Conservation (phyloP, 2,888 invertebrate species). For the Luperina nickerlii region DNA sequence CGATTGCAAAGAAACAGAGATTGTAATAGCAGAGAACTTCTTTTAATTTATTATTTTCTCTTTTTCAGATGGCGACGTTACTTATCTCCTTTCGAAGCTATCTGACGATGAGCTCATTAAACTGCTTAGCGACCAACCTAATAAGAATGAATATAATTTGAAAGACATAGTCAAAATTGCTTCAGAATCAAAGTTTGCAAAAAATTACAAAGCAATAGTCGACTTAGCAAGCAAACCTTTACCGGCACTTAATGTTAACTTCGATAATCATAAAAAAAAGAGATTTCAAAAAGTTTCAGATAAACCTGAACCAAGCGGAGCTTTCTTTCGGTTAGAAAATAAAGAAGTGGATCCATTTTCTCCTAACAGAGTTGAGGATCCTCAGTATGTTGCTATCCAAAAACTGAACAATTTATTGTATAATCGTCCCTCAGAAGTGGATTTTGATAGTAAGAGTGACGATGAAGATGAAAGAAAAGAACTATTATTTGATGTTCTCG, state of each 20-base stretch:
- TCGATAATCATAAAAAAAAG: conserved; percentile 58
- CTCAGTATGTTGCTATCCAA: conserved; percentile 78
- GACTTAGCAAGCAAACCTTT: conserved; percentile 40
- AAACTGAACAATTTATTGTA: conserved; percentile 81
- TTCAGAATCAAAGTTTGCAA: conserved; percentile 61
- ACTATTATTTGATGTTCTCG: conserved; percentile 84
- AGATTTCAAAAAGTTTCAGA: conserved; percentile 61
- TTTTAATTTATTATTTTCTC: not conserved
- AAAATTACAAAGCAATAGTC: conserved; percentile 33
- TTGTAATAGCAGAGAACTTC: not conserved
- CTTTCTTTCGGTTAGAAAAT: conserved; percentile 80
- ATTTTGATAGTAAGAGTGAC: conserved; percentile 65
- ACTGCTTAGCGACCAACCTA: conserved; percentile 79
- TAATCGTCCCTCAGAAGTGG: conserved; percentile 69
- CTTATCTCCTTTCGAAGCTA: conserved; percentile 83
- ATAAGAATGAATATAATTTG: conserved; percentile 78
- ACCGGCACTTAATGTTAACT: conserved; percentile 42
- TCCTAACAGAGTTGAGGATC: conserved; percentile 68
- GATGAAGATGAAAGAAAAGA: conserved; percentile 81
- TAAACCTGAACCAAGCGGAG: conserved; percentile 64
- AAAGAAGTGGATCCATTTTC: conserved; percentile 77
- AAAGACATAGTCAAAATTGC: conserved; percentile 78
- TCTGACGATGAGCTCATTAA: conserved; percentile 82
- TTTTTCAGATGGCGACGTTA: conserved; percentile 78
- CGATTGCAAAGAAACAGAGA: not conserved